Conservation (phyloP, 2,888 invertebrate genomes). For the Tiphia femorata region DNA sequence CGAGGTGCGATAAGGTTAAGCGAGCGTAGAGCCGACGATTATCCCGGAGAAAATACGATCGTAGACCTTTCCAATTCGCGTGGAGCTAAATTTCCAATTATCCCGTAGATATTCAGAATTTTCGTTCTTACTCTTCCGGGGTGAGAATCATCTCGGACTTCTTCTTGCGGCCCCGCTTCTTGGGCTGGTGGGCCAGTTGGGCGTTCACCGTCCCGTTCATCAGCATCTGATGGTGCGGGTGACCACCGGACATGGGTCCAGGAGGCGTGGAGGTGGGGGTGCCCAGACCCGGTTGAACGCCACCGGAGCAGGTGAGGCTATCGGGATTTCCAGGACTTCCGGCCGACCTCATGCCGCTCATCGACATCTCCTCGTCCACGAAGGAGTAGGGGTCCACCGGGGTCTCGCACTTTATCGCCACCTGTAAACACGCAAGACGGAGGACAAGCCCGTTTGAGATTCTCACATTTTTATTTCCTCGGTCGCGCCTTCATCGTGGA, state of each 20-base stretch:
- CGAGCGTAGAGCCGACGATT: no score
- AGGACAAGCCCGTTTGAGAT: no score
- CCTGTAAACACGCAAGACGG: no score
- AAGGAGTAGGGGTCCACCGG: conserved; percentile 87
- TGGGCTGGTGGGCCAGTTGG: conserved; percentile 72
- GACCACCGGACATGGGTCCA: conserved; percentile 43
- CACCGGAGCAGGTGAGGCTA: conserved; percentile 58
- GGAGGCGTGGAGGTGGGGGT: conserved; percentile 63
- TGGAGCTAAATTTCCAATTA: no score
- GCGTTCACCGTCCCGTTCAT: conserved; percentile 65
- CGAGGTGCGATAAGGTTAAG: no score
- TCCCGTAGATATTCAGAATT: no score
- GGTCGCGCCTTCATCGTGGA: no score
- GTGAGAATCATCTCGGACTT: conserved; percentile 73
- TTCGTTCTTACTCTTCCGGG: conserved; percentile 66
- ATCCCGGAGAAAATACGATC: no score
- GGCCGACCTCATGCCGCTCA: conserved; percentile 72
- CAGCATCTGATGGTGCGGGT: conserved; percentile 60
- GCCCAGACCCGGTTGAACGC: conserved; percentile 55
- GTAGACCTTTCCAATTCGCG: no score
- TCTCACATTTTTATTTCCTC: no score
- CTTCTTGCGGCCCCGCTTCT: conserved; percentile 90
- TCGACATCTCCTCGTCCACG: conserved; percentile 83
- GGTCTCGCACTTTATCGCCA: conserved; percentile 74
- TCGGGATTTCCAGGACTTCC: conserved; percentile 68